These are phyloP conservation scores for Myxocyprinus asiaticus DNA, from an alignment of 2,113 vertebrate species.

Conservation along the genomic window DNA sequence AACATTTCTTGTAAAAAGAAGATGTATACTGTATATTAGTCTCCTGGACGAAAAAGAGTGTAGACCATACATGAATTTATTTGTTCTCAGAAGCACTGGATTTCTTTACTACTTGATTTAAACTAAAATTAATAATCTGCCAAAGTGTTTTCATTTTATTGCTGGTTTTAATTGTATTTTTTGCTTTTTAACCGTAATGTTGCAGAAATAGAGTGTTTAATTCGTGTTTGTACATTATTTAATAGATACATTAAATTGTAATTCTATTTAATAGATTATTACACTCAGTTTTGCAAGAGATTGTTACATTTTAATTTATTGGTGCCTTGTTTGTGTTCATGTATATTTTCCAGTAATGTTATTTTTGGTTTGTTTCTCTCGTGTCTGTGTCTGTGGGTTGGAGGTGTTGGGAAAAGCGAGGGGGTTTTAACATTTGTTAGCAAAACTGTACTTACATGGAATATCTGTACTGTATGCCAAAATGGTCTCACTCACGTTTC, in stretches of 20 bases:
- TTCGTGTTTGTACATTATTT: conserved; percentile 72
- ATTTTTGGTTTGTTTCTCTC: conserved; percentile 42
- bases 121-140: conserved; percentile 83
- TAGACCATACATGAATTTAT: conserved; percentile 80
- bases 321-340: conserved; percentile 82
- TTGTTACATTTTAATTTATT: conserved; percentile 79
- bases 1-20: conserved; percentile 77
- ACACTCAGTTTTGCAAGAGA: conserved; percentile 61
- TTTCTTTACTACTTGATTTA: conserved; percentile 86
- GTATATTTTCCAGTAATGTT: conserved; percentile 64
- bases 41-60: conserved; percentile 67
- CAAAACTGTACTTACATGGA: conserved; percentile 76
- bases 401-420: conserved; percentile 8
- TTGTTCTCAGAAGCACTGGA: conserved; percentile 79
- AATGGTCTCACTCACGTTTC: conserved; percentile 83
- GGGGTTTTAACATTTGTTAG: conserved; percentile 32
- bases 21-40: conserved; percentile 69
- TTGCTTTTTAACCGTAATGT: conserved; percentile 74
- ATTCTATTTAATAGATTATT: conserved; percentile 72
- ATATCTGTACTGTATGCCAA: conserved; percentile 82
- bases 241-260: conserved; percentile 62
- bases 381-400: conserved; percentile 60
- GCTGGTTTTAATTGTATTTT: conserved; percentile 50
- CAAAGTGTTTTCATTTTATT: conserved; percentile 75
- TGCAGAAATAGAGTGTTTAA: conserved; percentile 65